Evolutionary conservation across 2,888 invertebrate genomes (phyloP), one percentile per base, ranked within the genome.

Genomic region (Drosophila cognata): DNA sequence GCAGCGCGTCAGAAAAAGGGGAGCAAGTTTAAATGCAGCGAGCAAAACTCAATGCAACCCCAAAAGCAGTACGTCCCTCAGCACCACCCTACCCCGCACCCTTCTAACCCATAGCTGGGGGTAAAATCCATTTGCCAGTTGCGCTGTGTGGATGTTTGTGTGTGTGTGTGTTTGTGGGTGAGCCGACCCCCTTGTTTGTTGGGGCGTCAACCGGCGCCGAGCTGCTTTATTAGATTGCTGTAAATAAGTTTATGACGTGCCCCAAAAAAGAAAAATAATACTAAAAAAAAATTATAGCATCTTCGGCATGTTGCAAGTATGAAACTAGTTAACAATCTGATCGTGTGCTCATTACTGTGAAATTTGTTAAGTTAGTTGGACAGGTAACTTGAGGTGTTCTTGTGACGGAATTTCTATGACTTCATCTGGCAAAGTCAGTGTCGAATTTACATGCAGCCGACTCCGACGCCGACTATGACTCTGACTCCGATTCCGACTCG

Each of bases 41-140:
- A 89, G 88, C 88, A 90, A 87, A 87, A 87, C 87, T 87, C 89
- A 89, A 87, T 87, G 86, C 82, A 84, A 82, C 90, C 89, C 90
- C 83, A 86, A 73, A 89, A 29, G 84, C 83, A 75, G 50, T 69
- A 53, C 59, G 64, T 59, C 51, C 55, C 35, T 21, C 25, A 16
- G 46, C 46, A 25, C 25, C 25, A 25, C 10, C 11, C 33, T 16
- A 29, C 6, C 53, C 25, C 51, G 52, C 33, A 41, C 18, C n/a
- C 53, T 29, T 43, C 38, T 35, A 38, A 11, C 51, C 29, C 51
- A 60, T n/a, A 41, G 28, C 56, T 33, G 33, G 52, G 62, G 65
- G 33, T 73, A 78, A 81, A 81, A 75, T 70, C 69, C 85, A 79
- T 79, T 76, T 86, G 56, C 58, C 52, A n/a, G 62, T 65, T 57